Evolutionary conservation across 2,113 vertebrate species (phyloP).

Genomic region (Oreocharis arfaki): DNA sequence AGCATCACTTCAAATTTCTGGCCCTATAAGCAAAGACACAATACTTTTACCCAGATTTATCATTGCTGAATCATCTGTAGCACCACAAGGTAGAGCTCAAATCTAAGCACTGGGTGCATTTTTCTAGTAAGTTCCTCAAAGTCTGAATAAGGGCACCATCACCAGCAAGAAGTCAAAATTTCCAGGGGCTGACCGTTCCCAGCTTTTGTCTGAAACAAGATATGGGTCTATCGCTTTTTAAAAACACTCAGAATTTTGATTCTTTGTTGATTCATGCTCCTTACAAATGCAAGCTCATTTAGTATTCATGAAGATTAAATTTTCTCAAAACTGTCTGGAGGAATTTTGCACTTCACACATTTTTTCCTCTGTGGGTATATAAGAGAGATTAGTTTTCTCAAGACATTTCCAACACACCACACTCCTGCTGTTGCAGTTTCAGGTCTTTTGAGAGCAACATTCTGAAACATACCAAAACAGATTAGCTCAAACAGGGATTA

Average conservation of each 20-base stretch:
- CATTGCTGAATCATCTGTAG: background rate
- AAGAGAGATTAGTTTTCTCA: background rate
- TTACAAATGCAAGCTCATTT: background rate
- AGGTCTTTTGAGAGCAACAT: background rate
- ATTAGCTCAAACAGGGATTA: constrained; percentile 16
- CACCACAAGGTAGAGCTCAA: background rate
- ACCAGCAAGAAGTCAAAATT: background rate
- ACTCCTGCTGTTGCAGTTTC: background rate
- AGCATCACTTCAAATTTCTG: background rate
- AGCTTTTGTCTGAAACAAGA: background rate
- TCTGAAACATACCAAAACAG: constrained; percentile 36
- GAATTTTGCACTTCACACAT: background rate
- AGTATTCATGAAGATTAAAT: constrained; percentile 19
- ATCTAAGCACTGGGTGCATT: background rate
- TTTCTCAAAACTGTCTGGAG: background rate
- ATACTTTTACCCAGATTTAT: background rate
- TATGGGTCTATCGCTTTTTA: background rate
- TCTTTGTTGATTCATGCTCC: background rate
- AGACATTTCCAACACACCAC: constrained; percentile 15
- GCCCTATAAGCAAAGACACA: background rate
- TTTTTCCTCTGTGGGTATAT: background rate
- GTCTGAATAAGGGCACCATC: background rate
- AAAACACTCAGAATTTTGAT: background rate
- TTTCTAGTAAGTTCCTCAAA: background rate
- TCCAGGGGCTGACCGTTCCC: background rate